Evolutionary conservation across 2,113 vertebrate genomes (phyloP), one percentile per base, ranked within the genome.

Genomic region (Lethenteron reissneri): DNA sequence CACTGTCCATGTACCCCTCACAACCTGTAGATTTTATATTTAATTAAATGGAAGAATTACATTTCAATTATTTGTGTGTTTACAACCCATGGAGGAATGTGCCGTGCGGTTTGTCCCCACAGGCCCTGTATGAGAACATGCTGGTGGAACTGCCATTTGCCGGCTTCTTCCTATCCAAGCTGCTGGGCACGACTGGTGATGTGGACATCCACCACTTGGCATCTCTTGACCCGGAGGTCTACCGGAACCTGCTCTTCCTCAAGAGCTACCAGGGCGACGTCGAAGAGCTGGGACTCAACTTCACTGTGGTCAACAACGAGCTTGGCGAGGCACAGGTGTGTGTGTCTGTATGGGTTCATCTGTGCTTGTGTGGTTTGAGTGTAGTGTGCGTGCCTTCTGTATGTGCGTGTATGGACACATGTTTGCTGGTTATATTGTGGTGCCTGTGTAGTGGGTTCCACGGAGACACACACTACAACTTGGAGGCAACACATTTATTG

Each of bases 71-170:
- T 64, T 71, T 41, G 41, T 41, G 41, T 5, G 41, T 41, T 41
- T 41, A 41, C 41, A 41, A 41, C 41, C 41, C 41, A 7, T 41
- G 41, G 41, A 41, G 41, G 41, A 41, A 7, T 41, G 6, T 41
- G 41, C 41, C 6, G 41, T 41, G 41, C 41, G 41, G 41, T 41
- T 41, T 41, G 5, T 41, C 41, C 41, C 41, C 41, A 57, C 72
- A 99, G 94, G 94, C 94, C 41, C 83, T 99, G 64, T 99, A 96
- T 73, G 94, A 97, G 77, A 99, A 99, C 77, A 99, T 99, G 94
- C 78, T 99, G 75, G 94, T 99, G 76, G 94, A 99, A 75, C 78
- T 99, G 76, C 94, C 92, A 1, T 99, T 99, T 56, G 94, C 92
- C 12, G 88, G 91, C 75, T 99, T 99, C 81, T 99, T 99, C 78